phyloP scores from a whole-genome alignment of 2,888 invertebrate genomes.

The Frankliniella intonsa region DNA sequence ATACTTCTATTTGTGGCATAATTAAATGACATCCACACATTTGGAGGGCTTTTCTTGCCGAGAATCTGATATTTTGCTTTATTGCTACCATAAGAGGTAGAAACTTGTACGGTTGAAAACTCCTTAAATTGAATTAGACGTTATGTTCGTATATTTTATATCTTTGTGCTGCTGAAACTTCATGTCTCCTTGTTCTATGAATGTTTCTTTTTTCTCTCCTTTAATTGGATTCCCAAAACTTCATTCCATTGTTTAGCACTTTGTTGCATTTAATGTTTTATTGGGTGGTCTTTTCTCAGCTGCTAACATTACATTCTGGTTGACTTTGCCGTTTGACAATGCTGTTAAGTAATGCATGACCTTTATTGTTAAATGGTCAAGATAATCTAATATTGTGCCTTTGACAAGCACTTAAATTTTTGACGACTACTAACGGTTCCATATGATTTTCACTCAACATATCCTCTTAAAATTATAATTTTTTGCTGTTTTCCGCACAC shows the following conservation, averaged over 20 bases:
- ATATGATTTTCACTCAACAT: too few relatives aligned
- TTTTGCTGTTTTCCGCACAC: too few relatives aligned
- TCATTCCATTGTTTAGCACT: background rate
- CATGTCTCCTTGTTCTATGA: background rate
- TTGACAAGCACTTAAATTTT: too few relatives aligned
- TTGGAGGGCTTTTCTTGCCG: slow-evolving; percentile 14
- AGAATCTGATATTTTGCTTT: slow-evolving; percentile 14
- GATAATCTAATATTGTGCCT: too few relatives aligned
- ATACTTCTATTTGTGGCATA: slow-evolving; percentile 20
- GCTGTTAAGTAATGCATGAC: too few relatives aligned
- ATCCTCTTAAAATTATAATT: too few relatives aligned
- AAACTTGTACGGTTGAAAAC: too few relatives aligned
- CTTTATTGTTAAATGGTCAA: too few relatives aligned
- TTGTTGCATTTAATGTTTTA: slow-evolving; percentile 19
- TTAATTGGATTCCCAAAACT: background rate
- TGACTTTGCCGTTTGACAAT: too few relatives aligned
- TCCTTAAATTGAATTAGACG: background rate
- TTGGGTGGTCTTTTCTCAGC: background rate
- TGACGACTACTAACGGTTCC: too few relatives aligned
- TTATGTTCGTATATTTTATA: background rate
- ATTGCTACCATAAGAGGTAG: background rate
- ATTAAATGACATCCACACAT: background rate
- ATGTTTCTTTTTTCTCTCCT: background rate
- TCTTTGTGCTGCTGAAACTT: background rate
- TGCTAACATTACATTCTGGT: too few relatives aligned